These are phyloP conservation scores for Cenopis cana DNA, from an alignment of 2,888 invertebrate species.

Conservation along the genomic window DNA sequence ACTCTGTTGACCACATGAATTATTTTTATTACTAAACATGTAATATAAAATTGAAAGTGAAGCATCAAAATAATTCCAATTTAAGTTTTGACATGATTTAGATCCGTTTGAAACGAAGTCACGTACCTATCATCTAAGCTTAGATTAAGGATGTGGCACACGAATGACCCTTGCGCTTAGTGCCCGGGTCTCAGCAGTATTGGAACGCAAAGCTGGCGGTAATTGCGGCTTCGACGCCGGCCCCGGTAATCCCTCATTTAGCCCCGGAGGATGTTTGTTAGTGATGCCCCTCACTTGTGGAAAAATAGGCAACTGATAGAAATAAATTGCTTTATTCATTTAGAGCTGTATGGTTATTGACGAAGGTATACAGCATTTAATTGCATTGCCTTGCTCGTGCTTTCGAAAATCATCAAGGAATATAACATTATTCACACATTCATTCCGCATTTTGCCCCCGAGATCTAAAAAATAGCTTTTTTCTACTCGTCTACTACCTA, in stretches of 20 bases:
- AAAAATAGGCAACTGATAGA: constrained; percentile 35
- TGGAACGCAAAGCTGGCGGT: constrained; percentile 74
- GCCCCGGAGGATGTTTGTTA: constrained; percentile 68
- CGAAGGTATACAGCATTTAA: neutral
- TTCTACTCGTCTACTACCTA: no score
- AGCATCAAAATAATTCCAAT: neutral
- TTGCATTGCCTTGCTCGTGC: no score
- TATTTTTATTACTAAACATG: neutral
- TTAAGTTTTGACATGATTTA: constrained; percentile 31
- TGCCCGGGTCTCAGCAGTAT: constrained; percentile 59
- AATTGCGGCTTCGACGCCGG: constrained; percentile 77
- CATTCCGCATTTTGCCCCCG: no score
- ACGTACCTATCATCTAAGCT: constrained; percentile 65
- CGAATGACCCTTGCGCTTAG: constrained; percentile 72
- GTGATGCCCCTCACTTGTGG: constrained; percentile 55
- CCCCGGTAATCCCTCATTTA: constrained; percentile 69
- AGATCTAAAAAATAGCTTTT: no score
- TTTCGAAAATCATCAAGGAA: no score
- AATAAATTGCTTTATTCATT: constrained; percentile 36
- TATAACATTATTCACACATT: no score
- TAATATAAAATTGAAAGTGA: neutral
- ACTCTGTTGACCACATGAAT: neutral
- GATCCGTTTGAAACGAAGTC: constrained; percentile 57
- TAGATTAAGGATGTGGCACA: constrained; percentile 66
- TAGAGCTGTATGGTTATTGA: constrained; percentile 11